These are phyloP conservation scores for Spinus pinus DNA, from an alignment of 2,797 vertebrate genomes.

Conservation along the genomic window DNA sequence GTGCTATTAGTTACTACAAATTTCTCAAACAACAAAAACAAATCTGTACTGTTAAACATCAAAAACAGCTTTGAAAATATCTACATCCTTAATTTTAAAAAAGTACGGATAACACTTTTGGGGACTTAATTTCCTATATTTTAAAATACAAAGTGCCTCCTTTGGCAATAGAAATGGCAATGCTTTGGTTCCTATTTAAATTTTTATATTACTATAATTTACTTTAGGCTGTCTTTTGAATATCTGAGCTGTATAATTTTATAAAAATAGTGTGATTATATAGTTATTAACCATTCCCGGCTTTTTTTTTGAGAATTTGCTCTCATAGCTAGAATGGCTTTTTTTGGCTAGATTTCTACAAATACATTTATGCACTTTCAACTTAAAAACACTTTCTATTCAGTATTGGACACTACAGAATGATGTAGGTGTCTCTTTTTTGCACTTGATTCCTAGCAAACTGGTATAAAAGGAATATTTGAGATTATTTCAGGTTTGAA, in stretches of 20 bases:
- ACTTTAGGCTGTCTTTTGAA: conserved; percentile 66
- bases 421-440: conserved; percentile 34
- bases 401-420: conserved; percentile 44
- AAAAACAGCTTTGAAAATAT: conserved; percentile 70
- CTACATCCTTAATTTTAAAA: conserved; percentile 71
- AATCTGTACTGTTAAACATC: conserved; percentile 67
- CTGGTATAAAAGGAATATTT: conserved; percentile 11
- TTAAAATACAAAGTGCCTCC: conserved; percentile 75
- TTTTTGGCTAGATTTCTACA: conserved; percentile 51
- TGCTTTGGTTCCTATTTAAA: conserved; percentile 74
- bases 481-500: conserved; percentile 22
- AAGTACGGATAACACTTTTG: conserved; percentile 61
- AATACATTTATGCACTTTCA: not conserved
- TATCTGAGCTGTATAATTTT: conserved; percentile 48
- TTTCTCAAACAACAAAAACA: conserved; percentile 67
- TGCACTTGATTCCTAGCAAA: not conserved
- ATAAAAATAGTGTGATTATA: conserved; percentile 53
- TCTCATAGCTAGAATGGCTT: conserved; percentile 45
- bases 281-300: conserved; percentile 34
- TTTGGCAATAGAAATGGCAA: conserved; percentile 77
- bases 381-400: not conserved
- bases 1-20: conserved; percentile 57
- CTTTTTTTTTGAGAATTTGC: conserved; percentile 43
- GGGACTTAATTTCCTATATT: conserved; percentile 60
- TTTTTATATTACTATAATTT: conserved; percentile 58